Evolutionary conservation across 2,888 invertebrate genomes (phyloP), one percentile per base, ranked within the genome.

Genomic region (Pseudoips prasinana): DNA sequence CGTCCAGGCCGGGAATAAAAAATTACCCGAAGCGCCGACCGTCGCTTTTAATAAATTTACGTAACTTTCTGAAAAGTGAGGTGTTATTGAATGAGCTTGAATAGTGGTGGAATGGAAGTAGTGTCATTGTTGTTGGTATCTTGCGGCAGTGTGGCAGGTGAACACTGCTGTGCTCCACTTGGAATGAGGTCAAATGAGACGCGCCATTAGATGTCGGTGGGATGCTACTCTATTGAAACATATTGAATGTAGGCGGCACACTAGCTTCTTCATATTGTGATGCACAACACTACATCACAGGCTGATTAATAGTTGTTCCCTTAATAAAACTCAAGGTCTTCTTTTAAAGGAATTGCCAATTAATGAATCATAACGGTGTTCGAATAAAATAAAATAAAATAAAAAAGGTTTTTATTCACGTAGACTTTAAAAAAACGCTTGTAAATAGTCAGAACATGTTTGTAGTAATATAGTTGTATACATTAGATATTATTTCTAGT

Each of bases 121-220:
- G 14, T 35, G 27, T 8, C 25, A 38, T 39, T 42, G 46, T 44
- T 28, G 19, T 17, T 47, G 10, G 28, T 39, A 33, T 42, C 39
- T 39, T 31, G 36, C 28, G 31, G 24, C n/a, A 22, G 32, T 18
- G 44, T 44, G 55, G 53, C 70, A 74, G 73, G 76, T 75, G 72
- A 63, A 58, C 50, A 46, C 29, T 33, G 41, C 43, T 43, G 49
- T 55, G 68, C 64, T 63, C 57, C 62, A 59, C 62, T 69, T 55
- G 58, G 49, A 82, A 76, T 68, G 74, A 69, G 81, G 81, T 78
- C 77, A 71, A 67, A 67, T 59, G 65, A 64, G 65, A 58, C 63
- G 67, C 65, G 66, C 51, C 58, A 56, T 54, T 58, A 54, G 50
- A 47, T 57, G 57, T 47, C 48, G 43, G 63, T 68, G 65, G 65